A percentile compares a stretch with the other conserved stretches of the same genome.
Conservation (phyloP, 2,888 invertebrate species). For the Drosophila hawaiiensis region DNA sequence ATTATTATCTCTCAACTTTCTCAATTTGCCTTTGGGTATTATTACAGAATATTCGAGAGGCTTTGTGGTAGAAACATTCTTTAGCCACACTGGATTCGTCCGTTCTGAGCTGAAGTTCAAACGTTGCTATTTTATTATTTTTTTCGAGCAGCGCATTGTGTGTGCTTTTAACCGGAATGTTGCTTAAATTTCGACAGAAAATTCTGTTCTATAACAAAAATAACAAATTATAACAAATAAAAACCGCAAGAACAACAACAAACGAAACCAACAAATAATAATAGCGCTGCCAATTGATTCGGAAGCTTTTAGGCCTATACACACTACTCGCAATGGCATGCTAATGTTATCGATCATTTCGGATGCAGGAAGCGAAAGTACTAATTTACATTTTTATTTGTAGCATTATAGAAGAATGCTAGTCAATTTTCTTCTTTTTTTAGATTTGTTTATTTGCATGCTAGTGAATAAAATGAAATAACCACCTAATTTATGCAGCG, state of each 20-base stretch:
- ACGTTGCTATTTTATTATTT: neutral
- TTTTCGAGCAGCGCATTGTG: conserved; percentile 19
- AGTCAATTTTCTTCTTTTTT: neutral
- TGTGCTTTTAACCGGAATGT: conserved; percentile 36
- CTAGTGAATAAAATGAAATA: neutral
- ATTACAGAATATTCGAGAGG: conserved; percentile 61
- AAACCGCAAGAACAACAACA: conserved; percentile 71
- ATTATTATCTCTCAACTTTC: conserved; percentile 3
- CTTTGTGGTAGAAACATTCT: conserved; percentile 34
- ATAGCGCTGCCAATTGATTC: conserved; percentile 53
- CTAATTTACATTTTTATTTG: neutral
- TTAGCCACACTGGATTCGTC: conserved; percentile 5
- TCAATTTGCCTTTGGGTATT: conserved; percentile 1
- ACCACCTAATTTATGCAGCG: neutral
- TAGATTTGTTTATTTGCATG: neutral
- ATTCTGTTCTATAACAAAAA: conserved; percentile 44
- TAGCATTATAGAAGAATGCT: neutral
- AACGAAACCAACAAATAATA: conserved; percentile 64
- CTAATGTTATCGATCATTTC: conserved; percentile 27
- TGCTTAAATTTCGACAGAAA: conserved; percentile 37
- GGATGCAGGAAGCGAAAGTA: neutral
- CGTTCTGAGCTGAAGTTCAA: neutral
- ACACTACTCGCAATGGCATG: neutral
- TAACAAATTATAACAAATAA: conserved; percentile 69
- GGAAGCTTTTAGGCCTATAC: neutral